phyloP scores from a whole-genome alignment of 1,140 invertebrate species.

The Pemphigus obesinymphae region DNA sequence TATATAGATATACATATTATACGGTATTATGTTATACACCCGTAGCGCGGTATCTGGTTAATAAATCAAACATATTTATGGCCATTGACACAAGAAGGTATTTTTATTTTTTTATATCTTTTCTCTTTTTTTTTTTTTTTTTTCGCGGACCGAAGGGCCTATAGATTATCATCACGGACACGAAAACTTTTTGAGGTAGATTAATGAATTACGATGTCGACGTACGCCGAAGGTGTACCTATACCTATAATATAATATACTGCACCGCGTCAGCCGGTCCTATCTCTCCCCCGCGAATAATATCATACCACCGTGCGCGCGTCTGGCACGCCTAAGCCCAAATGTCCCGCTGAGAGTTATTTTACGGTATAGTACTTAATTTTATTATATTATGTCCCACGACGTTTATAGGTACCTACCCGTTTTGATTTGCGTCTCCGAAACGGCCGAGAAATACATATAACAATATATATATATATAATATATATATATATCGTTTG shows the following conservation, averaged over 20 bases:
- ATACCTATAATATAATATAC: background rate
- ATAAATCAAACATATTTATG: conserved; percentile 24
- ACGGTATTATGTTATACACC: no score
- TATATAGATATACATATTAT: no score
- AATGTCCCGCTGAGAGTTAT: conserved; percentile 21
- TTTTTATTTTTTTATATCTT: background rate
- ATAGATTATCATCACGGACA: background rate
- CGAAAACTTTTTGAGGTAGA: conserved; percentile 17
- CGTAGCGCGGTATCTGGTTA: background rate
- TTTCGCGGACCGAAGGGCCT: background rate
- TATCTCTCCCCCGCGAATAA: background rate
- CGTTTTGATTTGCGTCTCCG: conserved; percentile 6
- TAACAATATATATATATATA: no score
- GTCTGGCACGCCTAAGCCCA: background rate
- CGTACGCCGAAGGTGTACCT: background rate
- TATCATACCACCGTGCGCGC: background rate
- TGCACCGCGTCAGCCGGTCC: background rate
- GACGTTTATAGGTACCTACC: background rate
- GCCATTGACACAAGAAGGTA: background rate
- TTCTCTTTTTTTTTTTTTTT: background rate
- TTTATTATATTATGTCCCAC: conserved; percentile 21
- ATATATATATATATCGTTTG: no score
- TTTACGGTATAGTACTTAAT: conserved; percentile 22
- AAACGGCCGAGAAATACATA: background rate
- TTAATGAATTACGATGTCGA: conserved; percentile 24